These are phyloP conservation scores for Cassiopea andromeda DNA, from an alignment of 30 jellyfish, hydroid and myxozoan genomes.

Conservation along the genomic window DNA sequence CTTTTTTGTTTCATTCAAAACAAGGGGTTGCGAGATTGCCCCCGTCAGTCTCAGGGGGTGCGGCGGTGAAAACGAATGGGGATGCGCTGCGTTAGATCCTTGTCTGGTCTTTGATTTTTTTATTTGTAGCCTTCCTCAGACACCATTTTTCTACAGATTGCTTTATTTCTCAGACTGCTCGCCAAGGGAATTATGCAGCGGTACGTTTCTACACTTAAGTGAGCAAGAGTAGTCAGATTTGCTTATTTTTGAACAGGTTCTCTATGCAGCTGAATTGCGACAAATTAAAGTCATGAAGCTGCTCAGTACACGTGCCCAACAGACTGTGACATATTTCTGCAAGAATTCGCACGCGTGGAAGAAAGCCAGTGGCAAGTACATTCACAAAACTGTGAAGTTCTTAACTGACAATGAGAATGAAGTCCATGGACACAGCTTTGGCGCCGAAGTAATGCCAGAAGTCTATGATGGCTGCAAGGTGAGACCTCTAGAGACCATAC, in stretches of 20 bases:
- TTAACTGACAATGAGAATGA: slow-evolving; percentile 79
- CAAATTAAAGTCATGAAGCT: slow-evolving; percentile 87
- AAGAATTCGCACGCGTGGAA: slow-evolving; percentile 88
- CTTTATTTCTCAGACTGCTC: no score
- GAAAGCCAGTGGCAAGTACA: slow-evolving; percentile 46
- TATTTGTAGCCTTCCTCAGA: no score
- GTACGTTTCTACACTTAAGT: no score
- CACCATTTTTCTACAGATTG: no score
- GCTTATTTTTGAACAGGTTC: slow-evolving; percentile 31
- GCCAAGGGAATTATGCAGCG: no score
- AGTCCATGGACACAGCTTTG: slow-evolving; percentile 68
- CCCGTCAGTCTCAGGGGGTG: no score
- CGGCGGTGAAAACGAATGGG: no score
- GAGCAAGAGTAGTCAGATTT: no score
- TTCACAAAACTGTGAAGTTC: slow-evolving; percentile 66
- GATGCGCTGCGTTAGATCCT: no score
- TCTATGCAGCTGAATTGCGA: slow-evolving; percentile 87
- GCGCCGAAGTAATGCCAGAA: slow-evolving; percentile 45
- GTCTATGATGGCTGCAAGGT: slow-evolving; percentile 92
- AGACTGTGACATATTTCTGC: slow-evolving; percentile 83
- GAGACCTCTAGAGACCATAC: not conserved
- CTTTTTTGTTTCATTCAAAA: no score
- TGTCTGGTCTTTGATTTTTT: no score
- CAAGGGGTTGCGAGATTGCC: no score
- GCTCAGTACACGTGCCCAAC: slow-evolving; percentile 85